Evolutionary conservation across 2,113 vertebrate genomes (phyloP), one percentile per base, ranked within the genome.

Genomic region (Elachura formosa): DNA sequence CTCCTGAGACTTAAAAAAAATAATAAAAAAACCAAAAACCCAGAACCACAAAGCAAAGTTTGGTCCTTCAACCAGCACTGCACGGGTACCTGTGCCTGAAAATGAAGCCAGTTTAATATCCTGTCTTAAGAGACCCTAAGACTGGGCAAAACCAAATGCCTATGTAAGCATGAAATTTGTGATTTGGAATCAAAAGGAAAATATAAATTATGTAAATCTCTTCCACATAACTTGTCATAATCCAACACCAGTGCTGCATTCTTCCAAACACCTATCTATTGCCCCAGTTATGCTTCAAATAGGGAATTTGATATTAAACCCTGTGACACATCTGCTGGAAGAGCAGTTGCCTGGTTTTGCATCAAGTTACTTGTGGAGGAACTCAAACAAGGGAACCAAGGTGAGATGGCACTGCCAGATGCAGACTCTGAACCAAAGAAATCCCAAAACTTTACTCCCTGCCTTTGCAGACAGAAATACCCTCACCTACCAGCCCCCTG

Each of bases 361-460:
- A 74, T 41, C 10, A 40, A 14, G 6, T 52, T 52, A 29, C 3
- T 34, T 31, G 34, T 20, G 33, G n/a, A 61, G 19, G 29, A 76
- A 34, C n/a, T 63, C 34, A 33, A 20, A 34, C 6, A 17, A 48
- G 12, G 29, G 16, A 22, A 36, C 24, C 1, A 1, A 87, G 20
- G 33, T 29, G 34, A 82, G 43, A n/a, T 1, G 45, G 49, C 13
- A 23, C 20, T 55, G 46, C 33, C 23, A 51, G 36, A 38, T 19
- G 26, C 43, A 51, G 33, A 34, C 26, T 49, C 45, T 26, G 14
- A 68, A 59, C 36, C n/a, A n/a, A 33, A 22, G 58, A 51, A 21
- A 16, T 0, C 5, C 23, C 11, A 25, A 5, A 28, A 12, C 1
- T 34, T 64, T 20, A 22, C 28, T 52, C 24, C 46, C 8, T 3